Base-by-base conservation (phyloP, 2,888 invertebrate species). In the Acleris cristana region DNA sequence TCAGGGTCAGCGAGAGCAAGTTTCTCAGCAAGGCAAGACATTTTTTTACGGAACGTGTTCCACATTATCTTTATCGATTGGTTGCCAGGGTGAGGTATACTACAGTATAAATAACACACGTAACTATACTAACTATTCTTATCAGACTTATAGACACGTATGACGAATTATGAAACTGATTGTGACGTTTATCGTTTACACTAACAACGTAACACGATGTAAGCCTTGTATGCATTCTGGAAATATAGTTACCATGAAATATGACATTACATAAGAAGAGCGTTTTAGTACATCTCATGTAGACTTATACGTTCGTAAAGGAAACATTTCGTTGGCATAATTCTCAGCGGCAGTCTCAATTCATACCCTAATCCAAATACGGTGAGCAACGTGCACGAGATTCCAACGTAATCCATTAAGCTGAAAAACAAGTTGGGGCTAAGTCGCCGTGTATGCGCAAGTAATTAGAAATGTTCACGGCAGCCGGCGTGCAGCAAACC, bases 1-100 rank as follows among this genome's bases (percentile, higher is more conserved):
- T 66, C 65, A 66, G 65, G 61, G 65, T 66, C 65, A 66, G n/a
- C 51, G n/a, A 19, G 45, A 40, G 52, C 58, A 61, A 61, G 61
- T 66, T 66, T 56, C 56, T 56, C 65, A 51, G n/a, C 19, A 34
- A 59, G 58, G 58, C 52, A 65, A 61, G 65, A 52, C 65, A 61
- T 45, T 66, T 61, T 34, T 51, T 56, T 51, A 52, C 49, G 61
- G 51, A 52, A 66, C 65, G 56, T 66, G 44, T 56, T 52, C 51
- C 56, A 61, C 65, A 61, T 61, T 66, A 61, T 52, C 30, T 48
- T 55, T 49, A 56, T 56, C 30, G 44, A 56, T 30, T 10, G 34
- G 34, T 34, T 34, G 34, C 21, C 19, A 30, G 51, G 51, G 40
- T 23, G 10, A 49, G 44, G 23, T 30, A 26, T n/a, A 48, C 16